Conservation (phyloP, 2,797 vertebrate genomes). For the Monodelphis domestica region DNA sequence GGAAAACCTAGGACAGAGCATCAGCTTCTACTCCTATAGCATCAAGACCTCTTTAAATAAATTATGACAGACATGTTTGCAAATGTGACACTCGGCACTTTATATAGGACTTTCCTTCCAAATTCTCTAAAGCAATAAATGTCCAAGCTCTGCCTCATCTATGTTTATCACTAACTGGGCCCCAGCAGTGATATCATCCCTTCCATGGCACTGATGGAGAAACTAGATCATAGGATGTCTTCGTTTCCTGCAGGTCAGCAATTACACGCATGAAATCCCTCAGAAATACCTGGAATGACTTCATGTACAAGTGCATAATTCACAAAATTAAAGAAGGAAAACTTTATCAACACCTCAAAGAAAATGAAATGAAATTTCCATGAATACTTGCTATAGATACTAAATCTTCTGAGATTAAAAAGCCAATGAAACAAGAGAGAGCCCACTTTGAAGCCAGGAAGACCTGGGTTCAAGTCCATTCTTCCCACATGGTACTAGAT, state of each 20-base stretch:
- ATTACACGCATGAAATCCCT: not conserved
- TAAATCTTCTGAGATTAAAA: too few species aligned
- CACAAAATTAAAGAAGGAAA: too few species aligned
- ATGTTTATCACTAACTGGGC: not conserved
- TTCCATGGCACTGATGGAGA: not conserved
- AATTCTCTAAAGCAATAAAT: too few species aligned
- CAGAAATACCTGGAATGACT: not conserved
- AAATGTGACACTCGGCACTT: not conserved
- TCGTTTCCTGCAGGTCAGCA: conserved; percentile 15
- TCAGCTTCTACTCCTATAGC: too few species aligned
- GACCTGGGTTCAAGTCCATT: too few species aligned
- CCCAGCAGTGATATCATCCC: not conserved
- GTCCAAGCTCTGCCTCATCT: too few species aligned
- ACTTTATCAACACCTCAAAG: too few species aligned
- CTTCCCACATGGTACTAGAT: not conserved
- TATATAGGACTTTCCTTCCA: not conserved
- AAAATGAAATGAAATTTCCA: too few species aligned
- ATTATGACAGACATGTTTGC: not conserved
- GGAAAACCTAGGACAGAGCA: too few species aligned
- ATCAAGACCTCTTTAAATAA: too few species aligned
- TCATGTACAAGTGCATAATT: too few species aligned
- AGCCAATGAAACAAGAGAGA: not conserved
- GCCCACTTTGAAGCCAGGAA: not conserved
- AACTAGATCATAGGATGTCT: not conserved
- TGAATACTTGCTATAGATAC: too few species aligned